Conservation (phyloP, 2,797 vertebrate species). For the Phrynocephalus guinanensis region DNA sequence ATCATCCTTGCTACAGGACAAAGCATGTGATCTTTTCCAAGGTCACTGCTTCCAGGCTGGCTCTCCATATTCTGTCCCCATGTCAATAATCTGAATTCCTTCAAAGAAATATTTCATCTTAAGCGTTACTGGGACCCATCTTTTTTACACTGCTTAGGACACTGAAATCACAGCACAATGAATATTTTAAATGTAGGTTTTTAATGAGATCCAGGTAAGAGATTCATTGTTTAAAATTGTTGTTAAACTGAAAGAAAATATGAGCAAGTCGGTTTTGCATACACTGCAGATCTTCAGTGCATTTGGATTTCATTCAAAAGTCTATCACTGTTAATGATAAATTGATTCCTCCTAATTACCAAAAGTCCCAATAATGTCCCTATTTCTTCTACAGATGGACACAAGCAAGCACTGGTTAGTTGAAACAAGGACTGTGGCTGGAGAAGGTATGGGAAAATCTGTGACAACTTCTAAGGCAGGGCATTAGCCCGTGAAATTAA, state of each 20-base stretch:
- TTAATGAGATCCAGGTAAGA: background rate
- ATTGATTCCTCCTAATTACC: background rate
- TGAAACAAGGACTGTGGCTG: background rate
- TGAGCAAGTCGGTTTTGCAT: background rate
- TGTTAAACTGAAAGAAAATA: background rate
- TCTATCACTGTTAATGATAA: background rate
- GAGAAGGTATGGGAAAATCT: constrained; percentile 36
- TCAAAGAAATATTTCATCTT: background rate
- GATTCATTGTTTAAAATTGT: background rate
- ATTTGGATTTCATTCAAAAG: background rate
- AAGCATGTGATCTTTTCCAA: background rate
- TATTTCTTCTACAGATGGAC: background rate
- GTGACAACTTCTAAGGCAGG: constrained; percentile 29
- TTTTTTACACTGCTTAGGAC: background rate
- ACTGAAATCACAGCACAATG: background rate
- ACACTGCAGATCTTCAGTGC: background rate
- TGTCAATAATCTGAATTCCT: background rate
- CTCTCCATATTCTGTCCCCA: background rate
- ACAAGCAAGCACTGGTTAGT: background rate
- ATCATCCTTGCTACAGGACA: background rate
- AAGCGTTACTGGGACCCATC: too few species aligned
- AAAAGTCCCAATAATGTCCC: background rate
- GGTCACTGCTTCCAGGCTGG: background rate
- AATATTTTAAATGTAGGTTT: background rate
- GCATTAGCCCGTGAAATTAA: constrained; percentile 61